Conservation (phyloP, 2,113 vertebrate genomes). For the Macquaria australasica region DNA sequence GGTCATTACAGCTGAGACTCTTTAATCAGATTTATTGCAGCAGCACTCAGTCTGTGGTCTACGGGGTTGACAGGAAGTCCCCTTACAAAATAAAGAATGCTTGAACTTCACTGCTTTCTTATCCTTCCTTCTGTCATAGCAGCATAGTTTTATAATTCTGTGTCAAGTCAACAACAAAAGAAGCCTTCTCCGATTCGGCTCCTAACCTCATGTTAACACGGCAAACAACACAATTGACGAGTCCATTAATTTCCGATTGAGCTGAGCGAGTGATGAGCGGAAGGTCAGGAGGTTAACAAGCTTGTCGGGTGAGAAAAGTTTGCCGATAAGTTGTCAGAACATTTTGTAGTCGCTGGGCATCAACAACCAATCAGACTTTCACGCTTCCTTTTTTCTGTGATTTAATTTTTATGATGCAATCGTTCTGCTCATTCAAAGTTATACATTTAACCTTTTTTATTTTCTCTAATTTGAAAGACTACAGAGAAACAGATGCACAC, state of each 20-base stretch:
- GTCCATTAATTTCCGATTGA: slow-evolving; percentile 36
- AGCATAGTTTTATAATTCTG: background rate
- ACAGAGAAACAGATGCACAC: background rate
- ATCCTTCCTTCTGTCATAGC: background rate
- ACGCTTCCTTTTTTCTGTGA: background rate
- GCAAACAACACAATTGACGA: slow-evolving; percentile 27
- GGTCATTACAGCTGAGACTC: background rate
- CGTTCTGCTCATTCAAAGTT: background rate
- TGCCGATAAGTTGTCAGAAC: background rate
- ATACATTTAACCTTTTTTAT: slow-evolving; percentile 1
- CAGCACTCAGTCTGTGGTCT: background rate
- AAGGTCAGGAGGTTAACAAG: slow-evolving; percentile 52
- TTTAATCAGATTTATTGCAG: slow-evolving; percentile 2
- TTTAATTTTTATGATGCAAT: background rate
- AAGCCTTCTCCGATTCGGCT: background rate
- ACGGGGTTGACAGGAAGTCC: background rate
- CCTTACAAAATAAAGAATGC: background rate
- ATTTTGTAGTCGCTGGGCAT: background rate
- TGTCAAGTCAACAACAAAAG: slow-evolving; percentile 1
- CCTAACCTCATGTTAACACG: slow-evolving; percentile 3
- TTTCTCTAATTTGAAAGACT: background rate
- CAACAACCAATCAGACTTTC: slow-evolving; percentile 10
- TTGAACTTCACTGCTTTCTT: background rate
- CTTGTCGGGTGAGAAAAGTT: slow-evolving; percentile 33
- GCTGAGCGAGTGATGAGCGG: slow-evolving; percentile 13